These are phyloP conservation scores for Coregonus sp. DNA, from an alignment of 2,797 vertebrate species.

Conservation along the genomic window DNA sequence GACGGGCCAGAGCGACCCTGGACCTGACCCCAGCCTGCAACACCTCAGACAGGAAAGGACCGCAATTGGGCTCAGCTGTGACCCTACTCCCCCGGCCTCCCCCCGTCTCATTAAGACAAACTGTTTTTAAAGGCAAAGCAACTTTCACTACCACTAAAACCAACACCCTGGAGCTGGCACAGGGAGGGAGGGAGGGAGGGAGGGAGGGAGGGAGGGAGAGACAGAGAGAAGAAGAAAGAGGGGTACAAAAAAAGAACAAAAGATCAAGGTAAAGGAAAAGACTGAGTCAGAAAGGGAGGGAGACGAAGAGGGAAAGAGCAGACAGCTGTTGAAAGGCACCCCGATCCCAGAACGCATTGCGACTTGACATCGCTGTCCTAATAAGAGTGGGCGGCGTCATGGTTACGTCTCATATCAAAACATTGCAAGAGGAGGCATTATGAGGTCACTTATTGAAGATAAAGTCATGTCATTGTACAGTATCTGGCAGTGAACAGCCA, in stretches of 20 bases:
- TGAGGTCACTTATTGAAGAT: conserved; percentile 7
- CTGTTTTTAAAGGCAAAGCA: conserved; percentile 65
- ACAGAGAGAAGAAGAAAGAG: background rate
- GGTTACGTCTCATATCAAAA: conserved; percentile 15
- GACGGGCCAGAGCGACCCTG: conserved; percentile 70
- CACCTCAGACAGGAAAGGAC: conserved; percentile 79
- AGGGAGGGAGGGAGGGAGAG: conserved; percentile 14
- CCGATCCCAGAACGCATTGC: background rate
- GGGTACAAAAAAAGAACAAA: conserved; percentile 31
- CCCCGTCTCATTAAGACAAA: conserved; percentile 58
- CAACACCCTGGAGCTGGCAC: conserved; percentile 14
- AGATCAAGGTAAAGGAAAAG: conserved; percentile 64
- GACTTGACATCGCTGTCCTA: background rate
- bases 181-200: conserved; percentile 17
- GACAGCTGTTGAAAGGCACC: conserved; percentile 15
- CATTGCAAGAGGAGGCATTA: background rate
- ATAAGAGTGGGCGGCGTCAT: background rate
- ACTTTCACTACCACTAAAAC: conserved; percentile 55
- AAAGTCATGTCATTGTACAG: background rate
- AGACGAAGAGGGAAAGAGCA: conserved; percentile 15
- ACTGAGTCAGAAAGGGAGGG: conserved; percentile 4
- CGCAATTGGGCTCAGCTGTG: conserved; percentile 81
- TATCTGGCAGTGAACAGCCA: background rate
- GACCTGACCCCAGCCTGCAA: conserved; percentile 72
- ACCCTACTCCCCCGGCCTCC: conserved; percentile 47